phyloP scores from a whole-genome alignment of 2,797 vertebrate genomes.

The Heteromormyrus szaboi region DNA sequence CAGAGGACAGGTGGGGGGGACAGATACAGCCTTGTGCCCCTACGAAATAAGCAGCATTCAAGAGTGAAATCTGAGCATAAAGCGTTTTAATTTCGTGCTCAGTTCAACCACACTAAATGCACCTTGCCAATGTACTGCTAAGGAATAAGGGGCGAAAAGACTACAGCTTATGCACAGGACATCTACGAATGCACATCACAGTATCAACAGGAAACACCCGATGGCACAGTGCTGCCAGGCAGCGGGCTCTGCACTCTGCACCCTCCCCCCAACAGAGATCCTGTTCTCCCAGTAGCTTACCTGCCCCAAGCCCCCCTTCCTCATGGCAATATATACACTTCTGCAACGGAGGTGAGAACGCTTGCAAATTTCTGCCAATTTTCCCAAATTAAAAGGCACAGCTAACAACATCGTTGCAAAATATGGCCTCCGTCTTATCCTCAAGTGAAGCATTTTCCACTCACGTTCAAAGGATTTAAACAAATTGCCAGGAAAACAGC shows the following conservation, averaged over 20 bases:
- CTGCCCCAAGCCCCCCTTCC: not conserved
- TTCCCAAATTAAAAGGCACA: not conserved
- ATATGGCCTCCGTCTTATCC: not conserved
- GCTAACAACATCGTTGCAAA: not conserved
- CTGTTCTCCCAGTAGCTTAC: not conserved
- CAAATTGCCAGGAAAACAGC: constrained; percentile 9
- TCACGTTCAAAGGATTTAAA: not conserved
- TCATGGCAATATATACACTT: not conserved
- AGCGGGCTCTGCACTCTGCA: not conserved
- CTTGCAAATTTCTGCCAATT: not conserved
- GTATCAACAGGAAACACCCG: not conserved
- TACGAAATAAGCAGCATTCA: not conserved
- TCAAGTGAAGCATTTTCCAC: not conserved
- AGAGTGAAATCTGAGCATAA: not conserved
- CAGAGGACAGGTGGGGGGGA: not conserved
- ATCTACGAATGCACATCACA: not conserved
- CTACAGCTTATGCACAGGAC: not conserved
- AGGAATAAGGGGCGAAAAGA: not conserved
- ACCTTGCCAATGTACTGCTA: not conserved
- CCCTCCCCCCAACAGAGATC: not conserved
- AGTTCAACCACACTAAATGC: not conserved
- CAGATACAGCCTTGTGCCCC: not conserved
- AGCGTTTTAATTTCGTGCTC: not conserved
- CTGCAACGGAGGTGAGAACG: not conserved
- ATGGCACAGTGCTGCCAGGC: not conserved